Conservation (phyloP, 1,140 invertebrate species). For the Drosophila persimilis region DNA sequence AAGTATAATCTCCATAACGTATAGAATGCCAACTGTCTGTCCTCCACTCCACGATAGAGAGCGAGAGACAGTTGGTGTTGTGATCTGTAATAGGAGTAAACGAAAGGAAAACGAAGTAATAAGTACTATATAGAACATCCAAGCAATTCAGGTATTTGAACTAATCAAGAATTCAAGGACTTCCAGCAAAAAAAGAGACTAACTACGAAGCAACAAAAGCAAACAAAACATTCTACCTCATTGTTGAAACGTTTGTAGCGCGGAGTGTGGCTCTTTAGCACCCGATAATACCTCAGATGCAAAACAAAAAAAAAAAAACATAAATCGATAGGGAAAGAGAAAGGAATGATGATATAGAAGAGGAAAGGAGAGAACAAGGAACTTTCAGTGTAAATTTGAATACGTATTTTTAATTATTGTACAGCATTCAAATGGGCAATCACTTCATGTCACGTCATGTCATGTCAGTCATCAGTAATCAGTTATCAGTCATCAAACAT, state of each 20-base stretch:
- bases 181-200: conserved; percentile 63
- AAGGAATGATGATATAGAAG: conserved; percentile 14
- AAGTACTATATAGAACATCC: conserved; percentile 65
- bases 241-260: conserved; percentile 67
- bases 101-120: conserved; percentile 8
- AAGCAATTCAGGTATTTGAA: conserved; percentile 80
- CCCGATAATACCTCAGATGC: conserved; percentile 73
- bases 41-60: too few relatives aligned
- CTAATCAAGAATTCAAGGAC: conserved; percentile 76
- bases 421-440: conserved; percentile 36
- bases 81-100: conserved; percentile 30
- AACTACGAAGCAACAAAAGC: conserved; percentile 54
- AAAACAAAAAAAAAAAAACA: conserved; percentile 36
- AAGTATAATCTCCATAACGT: conserved; percentile 36
- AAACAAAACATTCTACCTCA: conserved; percentile 75
- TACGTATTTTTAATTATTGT: conserved; percentile 42
- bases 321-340: conserved; percentile 13
- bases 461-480: conserved; percentile 55
- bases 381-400: conserved; percentile 51
- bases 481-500: conserved; percentile 8
- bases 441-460: conserved; percentile 42
- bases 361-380: conserved; percentile 21
- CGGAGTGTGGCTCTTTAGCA: conserved; percentile 59
- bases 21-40: conserved; percentile 4
- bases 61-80: background rate